Evolutionary conservation across 2,113 vertebrate species (phyloP).

Genomic region (Malurus elegans): DNA sequence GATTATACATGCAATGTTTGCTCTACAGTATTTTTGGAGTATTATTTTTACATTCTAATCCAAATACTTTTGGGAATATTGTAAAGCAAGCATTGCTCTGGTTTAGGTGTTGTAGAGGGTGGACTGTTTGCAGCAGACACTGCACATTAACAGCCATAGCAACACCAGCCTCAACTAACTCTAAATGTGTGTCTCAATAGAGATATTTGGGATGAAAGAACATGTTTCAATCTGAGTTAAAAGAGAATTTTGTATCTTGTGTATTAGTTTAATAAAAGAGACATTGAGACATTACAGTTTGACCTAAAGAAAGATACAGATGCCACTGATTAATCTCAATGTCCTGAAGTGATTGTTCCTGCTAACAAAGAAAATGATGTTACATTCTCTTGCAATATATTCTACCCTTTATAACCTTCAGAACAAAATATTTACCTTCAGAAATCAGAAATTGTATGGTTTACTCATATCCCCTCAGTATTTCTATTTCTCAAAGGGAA

Average conservation of each 20-base stretch:
- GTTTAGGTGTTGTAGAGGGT: neutral
- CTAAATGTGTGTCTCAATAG: neutral
- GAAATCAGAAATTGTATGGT: neutral
- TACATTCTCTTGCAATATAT: neutral
- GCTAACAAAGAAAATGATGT: neutral
- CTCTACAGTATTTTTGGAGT: neutral
- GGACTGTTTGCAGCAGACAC: neutral
- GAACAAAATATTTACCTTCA: neutral
- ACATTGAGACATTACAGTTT: neutral
- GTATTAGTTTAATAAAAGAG: neutral
- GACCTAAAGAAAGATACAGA: neutral
- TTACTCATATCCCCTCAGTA: neutral
- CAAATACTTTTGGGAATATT: neutral
- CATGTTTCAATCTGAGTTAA: neutral
- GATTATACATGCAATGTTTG: neutral
- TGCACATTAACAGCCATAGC: neutral
- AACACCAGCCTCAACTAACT: neutral
- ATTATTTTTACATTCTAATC: neutral
- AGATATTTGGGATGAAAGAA: neutral
- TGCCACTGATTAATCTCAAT: neutral
- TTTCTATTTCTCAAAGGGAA: neutral
- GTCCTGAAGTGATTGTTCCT: neutral
- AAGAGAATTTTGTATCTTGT: neutral
- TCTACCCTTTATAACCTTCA: conserved; percentile 1
- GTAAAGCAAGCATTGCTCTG: neutral